Evolutionary conservation across 2,888 invertebrate species (phyloP).

Genomic region (Arge pagana): DNA sequence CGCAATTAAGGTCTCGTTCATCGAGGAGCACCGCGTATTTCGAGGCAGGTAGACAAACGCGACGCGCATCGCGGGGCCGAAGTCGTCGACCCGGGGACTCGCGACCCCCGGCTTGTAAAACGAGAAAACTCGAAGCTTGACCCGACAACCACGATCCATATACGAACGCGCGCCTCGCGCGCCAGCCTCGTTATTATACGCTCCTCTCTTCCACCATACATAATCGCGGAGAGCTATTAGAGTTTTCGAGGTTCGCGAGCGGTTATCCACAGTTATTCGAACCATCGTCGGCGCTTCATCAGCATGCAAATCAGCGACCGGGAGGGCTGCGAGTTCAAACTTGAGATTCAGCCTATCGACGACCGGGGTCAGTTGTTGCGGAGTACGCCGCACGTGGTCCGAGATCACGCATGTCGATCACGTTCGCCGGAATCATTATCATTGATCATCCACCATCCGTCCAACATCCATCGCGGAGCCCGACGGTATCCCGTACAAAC

Average conservation of each 20-base stretch:
- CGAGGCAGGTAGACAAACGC: slow-evolving; percentile 6
- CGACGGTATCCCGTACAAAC: slow-evolving; percentile 29
- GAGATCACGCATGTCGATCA: slow-evolving; percentile 49
- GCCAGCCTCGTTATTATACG: slow-evolving; percentile 9
- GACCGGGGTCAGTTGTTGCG: slow-evolving; percentile 33
- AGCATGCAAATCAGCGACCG: slow-evolving; percentile 38
- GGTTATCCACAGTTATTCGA: slow-evolving; percentile 20
- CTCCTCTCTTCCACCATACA: too few relatives aligned
- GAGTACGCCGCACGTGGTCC: slow-evolving; percentile 39
- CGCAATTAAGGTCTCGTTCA: slow-evolving; percentile 16
- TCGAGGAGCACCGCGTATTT: slow-evolving; percentile 4
- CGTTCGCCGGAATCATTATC: slow-evolving; percentile 50
- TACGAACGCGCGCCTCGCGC: not conserved
- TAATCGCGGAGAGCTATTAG: too few relatives aligned
- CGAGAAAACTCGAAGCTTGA: slow-evolving; percentile 4
- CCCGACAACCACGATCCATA: slow-evolving; percentile 11
- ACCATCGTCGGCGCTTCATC: slow-evolving; percentile 33
- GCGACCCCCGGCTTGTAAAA: slow-evolving; percentile 5
- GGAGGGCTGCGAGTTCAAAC: slow-evolving; percentile 27
- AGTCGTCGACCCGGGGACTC: slow-evolving; percentile 3
- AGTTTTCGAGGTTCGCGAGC: slow-evolving; percentile 6
- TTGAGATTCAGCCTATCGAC: slow-evolving; percentile 35
- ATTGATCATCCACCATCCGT: slow-evolving; percentile 46
- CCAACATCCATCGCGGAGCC: slow-evolving; percentile 20
- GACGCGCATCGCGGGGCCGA: slow-evolving; percentile 9